Evolutionary conservation across 2,888 invertebrate genomes (phyloP).

Genomic region (Harpagoxenus sublaevis): DNA sequence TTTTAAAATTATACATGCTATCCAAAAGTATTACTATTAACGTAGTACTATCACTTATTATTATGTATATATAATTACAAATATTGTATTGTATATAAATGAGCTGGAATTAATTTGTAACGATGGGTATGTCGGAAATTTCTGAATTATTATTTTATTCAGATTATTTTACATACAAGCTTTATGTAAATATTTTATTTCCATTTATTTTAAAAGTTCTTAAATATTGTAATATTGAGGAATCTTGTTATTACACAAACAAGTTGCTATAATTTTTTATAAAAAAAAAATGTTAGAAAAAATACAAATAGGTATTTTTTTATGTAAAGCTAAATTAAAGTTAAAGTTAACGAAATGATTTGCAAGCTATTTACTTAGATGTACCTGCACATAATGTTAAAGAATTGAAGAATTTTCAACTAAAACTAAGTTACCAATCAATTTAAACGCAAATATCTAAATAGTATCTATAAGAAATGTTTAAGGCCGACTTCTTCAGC

Average conservation of each 20-base stretch:
- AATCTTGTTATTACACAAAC: background rate
- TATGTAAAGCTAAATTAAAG: background rate
- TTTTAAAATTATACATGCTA: background rate
- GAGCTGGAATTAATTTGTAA: background rate
- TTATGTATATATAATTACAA: background rate
- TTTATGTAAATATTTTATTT: background rate
- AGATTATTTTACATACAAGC: background rate
- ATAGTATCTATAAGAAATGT: constrained; percentile 7
- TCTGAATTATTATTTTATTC: background rate
- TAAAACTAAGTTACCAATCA: background rate
- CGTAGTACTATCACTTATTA: background rate
- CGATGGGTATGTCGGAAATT: background rate
- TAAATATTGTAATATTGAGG: background rate
- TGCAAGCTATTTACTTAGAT: background rate
- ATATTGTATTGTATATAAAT: background rate
- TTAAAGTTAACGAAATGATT: background rate
- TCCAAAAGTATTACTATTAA: background rate
- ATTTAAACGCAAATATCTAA: background rate
- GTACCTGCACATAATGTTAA: background rate
- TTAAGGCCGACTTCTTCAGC: background rate
- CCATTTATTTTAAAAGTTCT: background rate
- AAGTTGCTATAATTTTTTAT: background rate
- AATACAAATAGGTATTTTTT: background rate
- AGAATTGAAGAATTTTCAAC: background rate
- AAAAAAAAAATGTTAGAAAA: background rate